A percentile compares a stretch with the other conserved stretches of the same genome.
These are phyloP conservation scores for Ypsolopha scabrella DNA, from an alignment of 2,888 invertebrate genomes.

Conservation along the genomic window DNA sequence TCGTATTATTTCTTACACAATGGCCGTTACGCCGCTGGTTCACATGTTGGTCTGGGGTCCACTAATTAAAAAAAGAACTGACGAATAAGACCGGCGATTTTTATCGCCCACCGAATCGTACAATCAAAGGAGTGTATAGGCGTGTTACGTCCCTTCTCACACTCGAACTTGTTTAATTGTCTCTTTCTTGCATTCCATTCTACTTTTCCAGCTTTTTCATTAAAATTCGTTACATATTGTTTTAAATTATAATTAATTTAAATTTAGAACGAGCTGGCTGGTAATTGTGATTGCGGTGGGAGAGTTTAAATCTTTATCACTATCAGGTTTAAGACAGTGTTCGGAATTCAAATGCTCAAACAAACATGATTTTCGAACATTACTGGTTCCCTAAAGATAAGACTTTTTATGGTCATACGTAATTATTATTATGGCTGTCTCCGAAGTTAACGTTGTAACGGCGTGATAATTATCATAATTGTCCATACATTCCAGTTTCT, in stretches of 20 bases:
- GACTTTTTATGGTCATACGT: slow-evolving; percentile 44
- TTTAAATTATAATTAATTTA: slow-evolving; percentile 65
- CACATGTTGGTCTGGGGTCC: slow-evolving; percentile 56
- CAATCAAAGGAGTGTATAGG: slow-evolving; percentile 57
- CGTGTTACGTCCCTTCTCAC: slow-evolving; percentile 51
- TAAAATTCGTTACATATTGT: slow-evolving; percentile 57
- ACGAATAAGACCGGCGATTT: slow-evolving; percentile 69
- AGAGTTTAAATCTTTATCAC: slow-evolving; percentile 54
- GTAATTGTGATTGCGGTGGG: slow-evolving; percentile 42
- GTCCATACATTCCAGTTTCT: slow-evolving; percentile 28
- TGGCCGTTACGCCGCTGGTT: slow-evolving; percentile 52
- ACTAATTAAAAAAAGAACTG: slow-evolving; percentile 65
- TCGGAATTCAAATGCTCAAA: slow-evolving; percentile 42
- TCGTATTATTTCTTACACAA: slow-evolving; percentile 59
- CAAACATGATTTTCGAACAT: slow-evolving; percentile 53
- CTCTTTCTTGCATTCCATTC: slow-evolving; percentile 30
- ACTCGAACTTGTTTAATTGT: slow-evolving; percentile 23
- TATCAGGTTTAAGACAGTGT: slow-evolving; percentile 17
- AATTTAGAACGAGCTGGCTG: slow-evolving; percentile 38
- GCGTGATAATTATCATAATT: slow-evolving; percentile 59
- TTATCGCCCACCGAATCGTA: slow-evolving; percentile 65
- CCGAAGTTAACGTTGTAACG: slow-evolving; percentile 35
- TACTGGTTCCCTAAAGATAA: slow-evolving; percentile 55
- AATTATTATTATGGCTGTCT: slow-evolving; percentile 51
- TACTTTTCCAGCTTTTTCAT: slow-evolving; percentile 48